Percentiles rank a stretch among this genome's conserved stretches.
phyloP scores from a whole-genome alignment of 2,888 invertebrate species.

The Drosophila fulvimacula region DNA sequence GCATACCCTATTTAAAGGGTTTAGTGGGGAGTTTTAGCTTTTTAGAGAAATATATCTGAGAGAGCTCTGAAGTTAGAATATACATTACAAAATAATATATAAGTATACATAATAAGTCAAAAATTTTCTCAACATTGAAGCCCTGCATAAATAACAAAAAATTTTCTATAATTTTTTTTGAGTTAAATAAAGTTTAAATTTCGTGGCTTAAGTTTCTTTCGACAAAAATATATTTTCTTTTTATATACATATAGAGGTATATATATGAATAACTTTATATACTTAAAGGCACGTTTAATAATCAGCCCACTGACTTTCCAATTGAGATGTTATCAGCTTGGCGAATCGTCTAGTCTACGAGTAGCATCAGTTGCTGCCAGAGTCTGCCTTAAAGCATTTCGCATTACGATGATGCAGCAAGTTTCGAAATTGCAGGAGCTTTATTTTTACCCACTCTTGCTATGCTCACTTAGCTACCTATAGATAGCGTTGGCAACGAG shows the following conservation, averaged over 20 bases:
- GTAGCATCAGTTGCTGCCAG: conserved; percentile 31
- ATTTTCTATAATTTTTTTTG: neutral
- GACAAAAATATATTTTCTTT: too few relatives aligned
- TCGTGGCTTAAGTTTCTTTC: neutral
- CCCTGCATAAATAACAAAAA: neutral
- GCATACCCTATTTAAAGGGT: neutral
- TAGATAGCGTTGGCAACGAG: neutral
- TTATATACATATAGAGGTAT: neutral
- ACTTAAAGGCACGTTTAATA: conserved; percentile 16
- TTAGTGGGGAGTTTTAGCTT: neutral
- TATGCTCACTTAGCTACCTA: conserved; percentile 47
- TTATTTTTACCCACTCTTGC: conserved; percentile 18
- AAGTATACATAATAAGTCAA: too few relatives aligned
- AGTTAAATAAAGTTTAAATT: neutral
- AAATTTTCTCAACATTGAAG: neutral
- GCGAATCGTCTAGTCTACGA: conserved; percentile 33
- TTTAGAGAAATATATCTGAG: neutral
- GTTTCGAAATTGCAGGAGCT: conserved; percentile 19
- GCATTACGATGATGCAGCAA: conserved; percentile 46
- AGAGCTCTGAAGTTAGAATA: too few relatives aligned
- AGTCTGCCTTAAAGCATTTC: conserved; percentile 25
- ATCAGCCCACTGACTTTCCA: conserved; percentile 21
- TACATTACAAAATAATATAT: too few relatives aligned
- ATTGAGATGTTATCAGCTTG: conserved; percentile 39
- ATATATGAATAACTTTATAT: conserved; percentile 2